Conservation (phyloP, 2,888 invertebrate species). For the Aleiodes leptofemur region DNA sequence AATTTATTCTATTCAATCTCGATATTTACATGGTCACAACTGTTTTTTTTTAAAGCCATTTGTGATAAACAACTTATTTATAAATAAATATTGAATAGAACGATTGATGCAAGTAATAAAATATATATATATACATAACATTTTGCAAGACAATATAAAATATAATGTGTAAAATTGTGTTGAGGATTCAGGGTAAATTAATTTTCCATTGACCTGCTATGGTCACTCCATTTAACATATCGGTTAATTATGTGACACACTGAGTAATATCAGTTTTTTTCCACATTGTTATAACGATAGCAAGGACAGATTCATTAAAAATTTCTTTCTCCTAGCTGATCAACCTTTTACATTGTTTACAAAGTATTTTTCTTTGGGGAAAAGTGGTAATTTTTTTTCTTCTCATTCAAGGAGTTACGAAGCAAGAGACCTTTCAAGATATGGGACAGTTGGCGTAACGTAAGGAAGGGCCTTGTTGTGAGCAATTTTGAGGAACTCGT, state of each 20-base stretch:
- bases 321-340: background rate
- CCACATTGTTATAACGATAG: constrained; percentile 1
- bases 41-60: too few species aligned
- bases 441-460: constrained; percentile 96
- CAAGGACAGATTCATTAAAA: background rate
- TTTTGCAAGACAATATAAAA: constrained; percentile 1
- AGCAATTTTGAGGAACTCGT: constrained; percentile 93
- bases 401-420: constrained; percentile 87
- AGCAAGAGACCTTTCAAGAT: constrained; percentile 98
- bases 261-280: constrained; percentile 3
- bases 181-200: constrained; percentile 62
- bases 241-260: constrained; percentile 58
- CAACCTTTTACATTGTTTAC: constrained; percentile 20
- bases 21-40: too few species aligned
- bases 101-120: too few species aligned
- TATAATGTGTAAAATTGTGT: background rate
- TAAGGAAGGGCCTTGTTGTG: constrained; percentile 94
- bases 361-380: background rate
- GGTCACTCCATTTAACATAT: constrained; percentile 68
- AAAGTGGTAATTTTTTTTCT: background rate
- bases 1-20: too few species aligned
- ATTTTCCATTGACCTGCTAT: constrained; percentile 66
- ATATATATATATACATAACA: background rate
- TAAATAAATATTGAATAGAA: too few species aligned
- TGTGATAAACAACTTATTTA: too few species aligned